phyloP scores from a whole-genome alignment of 2,797 vertebrate species.

The Spinus pinus region DNA sequence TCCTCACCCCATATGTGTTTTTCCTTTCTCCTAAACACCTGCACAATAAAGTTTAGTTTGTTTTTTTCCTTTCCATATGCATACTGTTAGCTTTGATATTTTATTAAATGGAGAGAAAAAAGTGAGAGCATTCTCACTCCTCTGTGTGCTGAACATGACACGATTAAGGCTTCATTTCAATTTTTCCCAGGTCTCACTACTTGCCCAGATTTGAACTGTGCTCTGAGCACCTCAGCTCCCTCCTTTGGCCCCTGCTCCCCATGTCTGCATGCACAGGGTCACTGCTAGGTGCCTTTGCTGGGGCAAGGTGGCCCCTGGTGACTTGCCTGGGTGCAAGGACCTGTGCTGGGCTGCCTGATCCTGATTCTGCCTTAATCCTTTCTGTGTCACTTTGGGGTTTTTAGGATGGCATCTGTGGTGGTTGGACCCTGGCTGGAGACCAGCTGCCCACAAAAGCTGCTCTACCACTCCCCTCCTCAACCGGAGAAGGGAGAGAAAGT shows the following conservation, averaged over 20 bases:
- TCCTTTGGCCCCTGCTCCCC: background rate
- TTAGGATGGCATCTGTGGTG: background rate
- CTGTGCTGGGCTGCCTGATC: background rate
- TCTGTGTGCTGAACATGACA: background rate
- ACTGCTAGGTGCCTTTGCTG: accelerated
- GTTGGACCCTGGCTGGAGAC: background rate
- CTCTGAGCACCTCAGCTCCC: background rate
- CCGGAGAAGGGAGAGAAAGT: background rate
- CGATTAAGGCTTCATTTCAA: background rate
- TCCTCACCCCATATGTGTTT: background rate
- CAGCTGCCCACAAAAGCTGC: background rate
- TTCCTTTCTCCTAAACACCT: background rate
- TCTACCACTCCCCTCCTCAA: background rate
- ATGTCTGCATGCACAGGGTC: background rate
- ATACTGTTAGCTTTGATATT: background rate
- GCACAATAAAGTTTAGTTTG: background rate
- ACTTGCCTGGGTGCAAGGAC: background rate
- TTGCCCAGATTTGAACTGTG: background rate
- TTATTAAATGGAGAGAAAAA: background rate
- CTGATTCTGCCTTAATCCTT: background rate
- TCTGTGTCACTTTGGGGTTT: background rate
- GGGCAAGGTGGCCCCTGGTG: background rate
- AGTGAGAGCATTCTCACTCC: accelerated
- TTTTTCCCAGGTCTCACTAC: background rate
- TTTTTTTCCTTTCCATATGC: background rate